Conservation (phyloP, 1,140 invertebrate species). For the Papilio glaucus region DNA sequence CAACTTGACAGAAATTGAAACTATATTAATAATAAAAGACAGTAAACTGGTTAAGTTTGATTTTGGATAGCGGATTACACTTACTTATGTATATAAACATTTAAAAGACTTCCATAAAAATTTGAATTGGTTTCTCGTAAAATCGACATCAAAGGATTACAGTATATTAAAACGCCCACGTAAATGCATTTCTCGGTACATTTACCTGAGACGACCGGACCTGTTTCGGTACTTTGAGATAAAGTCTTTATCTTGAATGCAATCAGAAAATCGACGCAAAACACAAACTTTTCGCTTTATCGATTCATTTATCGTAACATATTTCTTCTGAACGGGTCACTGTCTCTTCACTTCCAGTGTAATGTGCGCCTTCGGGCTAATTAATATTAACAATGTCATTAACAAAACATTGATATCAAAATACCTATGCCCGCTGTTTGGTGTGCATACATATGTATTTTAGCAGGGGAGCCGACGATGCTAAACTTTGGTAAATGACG, state of each 20-base stretch:
- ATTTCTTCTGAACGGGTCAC: slow-evolving; percentile 8
- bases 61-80: background rate
- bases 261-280: slow-evolving; percentile 11
- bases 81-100: slow-evolving; percentile 8
- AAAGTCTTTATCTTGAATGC: slow-evolving; percentile 2
- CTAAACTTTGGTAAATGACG: too few relatives aligned
- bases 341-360: background rate
- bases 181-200: background rate
- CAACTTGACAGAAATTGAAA: too few relatives aligned
- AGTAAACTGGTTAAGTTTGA: too few relatives aligned
- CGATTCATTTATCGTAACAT: slow-evolving; percentile 11
- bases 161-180: background rate
- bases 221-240: background rate
- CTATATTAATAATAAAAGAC: too few relatives aligned
- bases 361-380: background rate
- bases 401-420: background rate
- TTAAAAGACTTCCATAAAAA: slow-evolving; percentile 4
- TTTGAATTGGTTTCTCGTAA: background rate
- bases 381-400: slow-evolving; percentile 5
- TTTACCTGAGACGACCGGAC: background rate
- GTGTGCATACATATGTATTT: background rate
- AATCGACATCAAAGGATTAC: background rate
- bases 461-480: too few relatives aligned
- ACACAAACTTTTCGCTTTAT: slow-evolving; percentile 24
- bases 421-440: background rate